phyloP scores from a whole-genome alignment of 2,888 invertebrate species.

The Orchesella flavescens region DNA sequence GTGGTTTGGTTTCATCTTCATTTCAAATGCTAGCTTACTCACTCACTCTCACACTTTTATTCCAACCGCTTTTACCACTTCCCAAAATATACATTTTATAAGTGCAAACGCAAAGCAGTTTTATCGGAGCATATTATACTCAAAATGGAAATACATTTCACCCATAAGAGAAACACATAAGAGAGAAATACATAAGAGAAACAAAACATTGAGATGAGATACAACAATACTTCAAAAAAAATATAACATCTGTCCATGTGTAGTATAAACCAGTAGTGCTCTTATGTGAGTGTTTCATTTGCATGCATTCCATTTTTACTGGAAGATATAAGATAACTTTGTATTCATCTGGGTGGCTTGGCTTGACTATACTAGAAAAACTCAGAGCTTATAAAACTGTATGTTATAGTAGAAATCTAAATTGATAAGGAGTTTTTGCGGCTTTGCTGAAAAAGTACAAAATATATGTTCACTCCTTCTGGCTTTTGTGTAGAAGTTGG shows the following conservation, averaged over 20 bases:
- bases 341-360: background rate
- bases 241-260: too few species aligned
- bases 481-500: background rate
- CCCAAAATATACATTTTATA: background rate
- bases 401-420: slow-evolving; percentile 19
- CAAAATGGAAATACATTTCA: slow-evolving; percentile 1
- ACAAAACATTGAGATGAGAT: background rate
- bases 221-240: background rate
- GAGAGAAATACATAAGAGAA: too few species aligned
- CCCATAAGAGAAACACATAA: background rate
- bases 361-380: too few species aligned
- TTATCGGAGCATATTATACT: background rate
- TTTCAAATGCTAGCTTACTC: slow-evolving; percentile 28
- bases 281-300: too few species aligned
- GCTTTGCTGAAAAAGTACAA: background rate
- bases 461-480: background rate
- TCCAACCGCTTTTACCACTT: slow-evolving; percentile 2
- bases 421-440: slow-evolving; percentile 14
- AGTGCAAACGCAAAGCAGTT: background rate
- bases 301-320: slow-evolving; percentile 8
- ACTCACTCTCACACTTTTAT: too few species aligned
- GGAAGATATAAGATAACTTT: background rate
- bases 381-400: too few species aligned
- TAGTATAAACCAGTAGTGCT: too few species aligned
- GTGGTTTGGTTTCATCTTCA: slow-evolving; percentile 1